Conservation (phyloP, 2,888 invertebrate species). For the Dione vanillae region DNA sequence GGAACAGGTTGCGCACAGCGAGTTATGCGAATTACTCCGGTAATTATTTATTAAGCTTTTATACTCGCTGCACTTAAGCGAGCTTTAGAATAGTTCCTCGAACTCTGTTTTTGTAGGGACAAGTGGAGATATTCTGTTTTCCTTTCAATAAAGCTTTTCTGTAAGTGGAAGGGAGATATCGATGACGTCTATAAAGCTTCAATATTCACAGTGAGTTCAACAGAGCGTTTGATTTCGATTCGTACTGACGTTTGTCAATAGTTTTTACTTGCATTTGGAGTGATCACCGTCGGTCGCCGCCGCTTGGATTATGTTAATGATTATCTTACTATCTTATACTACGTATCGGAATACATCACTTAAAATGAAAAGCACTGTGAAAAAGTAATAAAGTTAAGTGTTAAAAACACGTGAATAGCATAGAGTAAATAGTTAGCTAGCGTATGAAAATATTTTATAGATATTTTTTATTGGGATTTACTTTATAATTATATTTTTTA, state of each 20-base stretch:
- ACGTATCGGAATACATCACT: not conserved
- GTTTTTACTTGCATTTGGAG: slow-evolving; percentile 13
- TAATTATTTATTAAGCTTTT: slow-evolving; percentile 28
- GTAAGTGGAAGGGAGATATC: not conserved
- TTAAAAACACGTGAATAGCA: not conserved
- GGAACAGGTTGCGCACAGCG: slow-evolving; percentile 54
- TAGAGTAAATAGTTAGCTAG: not conserved
- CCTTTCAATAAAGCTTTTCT: not conserved
- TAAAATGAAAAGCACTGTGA: not conserved
- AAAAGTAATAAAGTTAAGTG: not conserved
- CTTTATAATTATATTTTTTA: too few species aligned
- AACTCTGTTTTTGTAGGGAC: slow-evolving; percentile 7
- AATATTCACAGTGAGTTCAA: not conserved
- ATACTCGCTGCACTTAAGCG: slow-evolving; percentile 2
- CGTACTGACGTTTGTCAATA: slow-evolving; percentile 7
- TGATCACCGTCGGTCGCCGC: slow-evolving; percentile 1
- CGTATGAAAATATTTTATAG: not conserved
- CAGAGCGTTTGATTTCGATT: not conserved
- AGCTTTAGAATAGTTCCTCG: slow-evolving; percentile 18
- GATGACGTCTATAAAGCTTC: not conserved
- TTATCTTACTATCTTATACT: not conserved
- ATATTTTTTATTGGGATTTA: not conserved
- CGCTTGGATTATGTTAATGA: not conserved
- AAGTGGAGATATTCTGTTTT: not conserved
- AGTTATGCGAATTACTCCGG: slow-evolving; percentile 28